Base-by-base conservation (phyloP, 2,797 vertebrate species). In the Vireo griseus region DNA sequence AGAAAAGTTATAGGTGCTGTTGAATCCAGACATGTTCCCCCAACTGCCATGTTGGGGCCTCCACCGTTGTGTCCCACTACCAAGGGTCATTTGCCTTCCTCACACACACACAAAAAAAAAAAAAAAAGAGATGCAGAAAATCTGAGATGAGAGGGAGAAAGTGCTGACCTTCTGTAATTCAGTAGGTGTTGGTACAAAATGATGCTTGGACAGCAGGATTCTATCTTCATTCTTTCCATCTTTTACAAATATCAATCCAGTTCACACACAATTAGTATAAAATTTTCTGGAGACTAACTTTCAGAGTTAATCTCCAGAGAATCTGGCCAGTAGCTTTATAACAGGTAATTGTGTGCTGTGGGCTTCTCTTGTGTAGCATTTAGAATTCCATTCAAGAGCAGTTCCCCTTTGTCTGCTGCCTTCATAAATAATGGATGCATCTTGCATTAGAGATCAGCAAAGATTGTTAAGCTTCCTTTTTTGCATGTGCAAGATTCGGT, bases 401-500 rank as follows among this genome's bases (percentile, higher is more conserved):
- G 88, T 72, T 94, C 95, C 92, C 87, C 90, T 97, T 95, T 95
- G 93, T 95, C 93, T 93, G 66, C 95, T 94, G 89, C 85, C 79
- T 94, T 97, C 96, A 97, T 98, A 94, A 97, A 97, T 98, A 97
- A 97, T 97, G 90, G 88, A 98, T 97, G 86, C 42, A 54, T 92
- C 78, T 92, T 97, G 93, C 96, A 97, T 96, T 97, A 97, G 93
- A 97, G 96, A 97, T 97, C 96, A 97, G 95, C 95, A 95, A 96
- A 95, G 92, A 97, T 77, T 90, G 40, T 94, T 96, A 97, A 95
- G 80, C 82, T 92, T 95, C 88, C 65, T 95, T 96, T 97, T 96
- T 91, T 81, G 55, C 93, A 96, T 73, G 68, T 93, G 67, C 57
- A 92, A 92, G 75, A 94, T 93, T 94, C 88, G 63, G 83, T 95